phyloP scores from a whole-genome alignment of 2,113 vertebrate genomes.

The Chlorodrepanis virens region DNA sequence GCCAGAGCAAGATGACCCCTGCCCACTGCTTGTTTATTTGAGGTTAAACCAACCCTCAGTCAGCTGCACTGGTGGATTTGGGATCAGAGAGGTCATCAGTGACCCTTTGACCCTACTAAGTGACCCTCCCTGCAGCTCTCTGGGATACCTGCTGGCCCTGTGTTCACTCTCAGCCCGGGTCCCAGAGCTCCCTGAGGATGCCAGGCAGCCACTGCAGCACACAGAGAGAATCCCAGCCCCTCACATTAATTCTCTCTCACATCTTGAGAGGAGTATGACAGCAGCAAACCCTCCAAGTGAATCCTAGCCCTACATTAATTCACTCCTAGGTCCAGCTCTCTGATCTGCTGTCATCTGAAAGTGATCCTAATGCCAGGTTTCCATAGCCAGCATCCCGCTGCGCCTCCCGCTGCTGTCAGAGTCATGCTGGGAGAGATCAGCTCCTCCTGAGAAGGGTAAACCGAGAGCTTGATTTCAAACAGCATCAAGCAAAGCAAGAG shows the following conservation, averaged over 20 bases:
- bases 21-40: not conserved
- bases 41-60: not conserved
- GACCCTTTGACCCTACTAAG: not conserved
- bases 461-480: conserved; percentile 60
- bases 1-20: fast-evolving
- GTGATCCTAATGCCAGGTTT: conserved; percentile 64
- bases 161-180: fast-evolving
- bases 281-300: conserved; percentile 46
- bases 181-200: not conserved
- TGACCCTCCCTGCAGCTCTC: not conserved
- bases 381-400: conserved; percentile 43
- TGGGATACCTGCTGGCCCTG: not conserved
- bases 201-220: not conserved
- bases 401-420: conserved; percentile 41
- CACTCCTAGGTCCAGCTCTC: conserved; percentile 33
- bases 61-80: not conserved
- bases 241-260: conserved; percentile 15
- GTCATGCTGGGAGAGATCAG: conserved; percentile 58
- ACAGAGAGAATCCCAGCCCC: not conserved
- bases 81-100: not conserved
- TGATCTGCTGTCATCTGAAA: conserved; percentile 52
- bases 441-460: conserved; percentile 38
- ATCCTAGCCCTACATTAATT: conserved; percentile 58
- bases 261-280: conserved; percentile 38
- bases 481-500: conserved; percentile 16